Base-by-base conservation (phyloP, 2,888 invertebrate genomes). In the Sphaerophoria rueppellii region DNA sequence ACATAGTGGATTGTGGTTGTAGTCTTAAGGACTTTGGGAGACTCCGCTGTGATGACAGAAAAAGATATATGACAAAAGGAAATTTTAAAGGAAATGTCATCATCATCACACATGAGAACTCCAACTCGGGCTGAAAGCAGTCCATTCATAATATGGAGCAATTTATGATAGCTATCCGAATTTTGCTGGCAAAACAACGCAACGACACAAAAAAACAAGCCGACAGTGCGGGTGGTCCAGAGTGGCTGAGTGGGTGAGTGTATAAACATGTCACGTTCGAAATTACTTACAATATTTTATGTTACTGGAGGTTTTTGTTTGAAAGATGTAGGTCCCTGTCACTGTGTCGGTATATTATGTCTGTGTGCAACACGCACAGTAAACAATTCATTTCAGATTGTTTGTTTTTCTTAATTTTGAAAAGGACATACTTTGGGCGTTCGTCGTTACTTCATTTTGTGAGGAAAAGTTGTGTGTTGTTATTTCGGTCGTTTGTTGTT, bases 1-100 rank as follows among this genome's bases (percentile, higher is more conserved):
- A 24, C 24, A 24, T 24, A 24, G 24, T 24, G 24, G 24, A 24
- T 24, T 24, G 24, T 24, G 24, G 24, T 24, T 24, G 24, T 24
- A 16, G 14, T 35, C 6, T 14, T 16, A 11, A 7, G 11, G 14
- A 50, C 34, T 14, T 37, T 12, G 50, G 65, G 65, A 65, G 32
- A 35, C 40, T 16, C 43, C 43, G 54, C 37, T 57, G n/a, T 74
- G 70, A 37, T 58, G 58, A 70, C 63, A 71, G 63, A 24, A 43
- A 69, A 71, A 70, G 12, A 60, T 43, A 63, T 37, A 70, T 70
- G 63, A 57, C 46, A 81, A 40, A 65, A 70, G 58, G 70, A 65
- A 71, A 65, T 75, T 75, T 75, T 65, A 58, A 81, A 75, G 63
- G 75, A 75, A 75, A 71, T 75, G 71, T 71, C 80, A 80, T 80